phyloP scores from a whole-genome alignment of 2,113 vertebrate genomes.

The Trematocara macrostoma region DNA sequence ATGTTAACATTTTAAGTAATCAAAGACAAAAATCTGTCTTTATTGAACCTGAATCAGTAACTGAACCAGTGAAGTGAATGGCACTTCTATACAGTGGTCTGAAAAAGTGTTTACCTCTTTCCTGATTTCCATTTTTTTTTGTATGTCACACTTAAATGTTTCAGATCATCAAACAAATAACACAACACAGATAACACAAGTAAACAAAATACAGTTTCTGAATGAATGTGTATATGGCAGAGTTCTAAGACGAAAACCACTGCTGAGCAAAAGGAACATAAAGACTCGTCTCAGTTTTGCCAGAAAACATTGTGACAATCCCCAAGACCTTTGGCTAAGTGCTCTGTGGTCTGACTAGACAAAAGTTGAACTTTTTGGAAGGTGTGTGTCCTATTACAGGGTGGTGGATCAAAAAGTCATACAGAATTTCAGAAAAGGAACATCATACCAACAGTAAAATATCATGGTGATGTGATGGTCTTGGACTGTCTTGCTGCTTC shows the following conservation, averaged over 20 bases:
- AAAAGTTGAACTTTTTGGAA: background rate
- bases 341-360: background rate
- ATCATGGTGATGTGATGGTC: background rate
- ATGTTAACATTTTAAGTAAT: background rate
- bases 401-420: background rate
- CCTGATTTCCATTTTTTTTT: background rate
- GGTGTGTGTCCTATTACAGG: background rate
- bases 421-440: background rate
- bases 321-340: background rate
- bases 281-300: background rate
- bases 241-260: background rate
- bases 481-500: background rate
- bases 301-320: background rate
- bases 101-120: background rate
- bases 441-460: background rate
- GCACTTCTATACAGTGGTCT: background rate
- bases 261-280: background rate
- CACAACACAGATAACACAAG: background rate
- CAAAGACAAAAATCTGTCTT: background rate
- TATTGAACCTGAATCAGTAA: background rate
- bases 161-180: background rate
- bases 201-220: background rate
- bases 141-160: background rate
- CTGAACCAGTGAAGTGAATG: background rate
- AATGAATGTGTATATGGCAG: background rate